Base-by-base conservation (phyloP, 2,797 vertebrate genomes). In the Knipowitschia caucasica region DNA sequence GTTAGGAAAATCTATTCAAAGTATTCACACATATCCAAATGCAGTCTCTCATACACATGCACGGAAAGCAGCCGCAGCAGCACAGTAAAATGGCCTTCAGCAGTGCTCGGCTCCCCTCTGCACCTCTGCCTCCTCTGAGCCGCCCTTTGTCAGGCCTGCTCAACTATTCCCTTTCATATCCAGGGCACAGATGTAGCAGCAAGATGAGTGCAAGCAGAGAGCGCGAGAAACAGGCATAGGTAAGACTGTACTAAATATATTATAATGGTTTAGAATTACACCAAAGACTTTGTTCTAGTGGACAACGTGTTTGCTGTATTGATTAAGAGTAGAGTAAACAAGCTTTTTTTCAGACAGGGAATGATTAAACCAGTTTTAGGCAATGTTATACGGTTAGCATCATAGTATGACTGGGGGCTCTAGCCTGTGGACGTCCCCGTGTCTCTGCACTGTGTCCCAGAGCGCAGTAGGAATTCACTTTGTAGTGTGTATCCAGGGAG, bases 121-220 rank as follows among this genome's bases (percentile, higher is more conserved):
- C 83, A 83, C 81, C 83, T 86, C 81, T 86, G 76, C 70, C 76
- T 78, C 78, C 69, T 78, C 77, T 81, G 77, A 77, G 77, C 74
- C 72, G 70, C 81, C 81, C 82, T 86, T 81, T 81, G 76, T 81
- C 82, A 75, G 71, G 67, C 76, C 74, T 85, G 73, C 73, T 88
- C 80, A 86, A 61, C 72, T 86, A 88, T 88, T 89, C 86, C 71
- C 87, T 88, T 88, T 87, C 78, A 88, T 87, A 85, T 63, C 25
- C 50, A 80, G 75, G 73, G 73, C 75, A 86, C 85, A 86, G 82
- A 87, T 84, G 82, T 79, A 87, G 69, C 54, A 71, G 61, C 35
- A 66, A 78, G 64, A 51, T 36, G 43, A 68, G 66, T 62, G 53
- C 44, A 39, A 42, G 17, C 56, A 45, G 23, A 59, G 18, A 62